phyloP scores from a whole-genome alignment of 2,797 vertebrate species.

The Melanotaenia nigrans region DNA sequence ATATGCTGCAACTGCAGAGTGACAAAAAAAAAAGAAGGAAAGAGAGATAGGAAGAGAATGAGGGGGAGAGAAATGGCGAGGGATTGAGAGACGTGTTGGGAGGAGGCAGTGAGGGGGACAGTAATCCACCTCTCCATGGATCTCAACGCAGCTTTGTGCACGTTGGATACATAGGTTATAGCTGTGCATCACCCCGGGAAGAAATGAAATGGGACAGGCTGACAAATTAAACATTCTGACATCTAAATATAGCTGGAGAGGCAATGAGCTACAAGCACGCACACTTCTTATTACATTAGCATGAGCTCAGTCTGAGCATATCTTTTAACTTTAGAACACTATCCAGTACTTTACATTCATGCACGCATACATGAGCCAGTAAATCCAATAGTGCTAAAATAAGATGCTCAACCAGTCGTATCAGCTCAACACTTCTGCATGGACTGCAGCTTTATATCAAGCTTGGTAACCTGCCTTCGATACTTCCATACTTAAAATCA shows the following conservation, averaged over 20 bases:
- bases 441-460: conserved; percentile 36
- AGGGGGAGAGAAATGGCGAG: conserved; percentile 9
- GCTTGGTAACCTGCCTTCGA: conserved; percentile 52
- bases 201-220: conserved; percentile 21
- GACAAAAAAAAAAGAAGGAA: conserved; percentile 25
- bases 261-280: conserved; percentile 9
- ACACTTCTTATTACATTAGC: conserved; percentile 8
- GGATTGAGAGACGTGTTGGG: conserved; percentile 8
- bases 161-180: conserved; percentile 19
- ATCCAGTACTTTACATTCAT: conserved; percentile 20
- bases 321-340: conserved; percentile 14
- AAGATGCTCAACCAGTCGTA: conserved; percentile 39
- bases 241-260: conserved; percentile 26
- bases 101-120: conserved; percentile 4
- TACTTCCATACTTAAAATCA: conserved; percentile 38
- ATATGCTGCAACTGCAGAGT: conserved; percentile 50
- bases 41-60: conserved; percentile 27
- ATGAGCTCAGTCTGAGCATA: conserved; percentile 21
- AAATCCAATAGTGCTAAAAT: conserved; percentile 13
- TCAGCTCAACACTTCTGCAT: conserved; percentile 45
- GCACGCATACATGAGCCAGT: background rate
- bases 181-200: conserved; percentile 2
- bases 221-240: conserved; percentile 20
- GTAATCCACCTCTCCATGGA: conserved; percentile 18
- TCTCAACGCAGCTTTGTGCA: conserved; percentile 28